phyloP scores from a whole-genome alignment of 2,797 vertebrate genomes.

The Sebastes nivosus region DNA sequence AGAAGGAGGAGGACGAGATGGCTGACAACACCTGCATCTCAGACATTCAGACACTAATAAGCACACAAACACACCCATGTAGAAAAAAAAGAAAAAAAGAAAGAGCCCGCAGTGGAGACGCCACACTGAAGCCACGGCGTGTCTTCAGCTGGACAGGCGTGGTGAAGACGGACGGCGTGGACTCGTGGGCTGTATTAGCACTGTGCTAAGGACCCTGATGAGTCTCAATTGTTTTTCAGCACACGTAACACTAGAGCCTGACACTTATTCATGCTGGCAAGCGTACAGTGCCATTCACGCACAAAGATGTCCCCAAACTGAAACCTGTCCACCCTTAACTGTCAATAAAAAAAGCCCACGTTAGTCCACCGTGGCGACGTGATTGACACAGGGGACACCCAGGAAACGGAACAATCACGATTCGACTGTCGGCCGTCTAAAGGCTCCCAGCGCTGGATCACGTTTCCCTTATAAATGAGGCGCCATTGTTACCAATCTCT shows the following conservation, averaged over 20 bases:
- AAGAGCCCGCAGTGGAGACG: slow-evolving; percentile 35
- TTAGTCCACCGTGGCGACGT: slow-evolving; percentile 26
- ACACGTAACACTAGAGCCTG: slow-evolving; percentile 58
- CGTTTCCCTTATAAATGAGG: slow-evolving; percentile 76
- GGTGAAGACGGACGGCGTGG: slow-evolving; percentile 16
- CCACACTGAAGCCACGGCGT: slow-evolving; percentile 4
- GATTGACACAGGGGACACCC: slow-evolving; percentile 58
- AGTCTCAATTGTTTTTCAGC: slow-evolving; percentile 70
- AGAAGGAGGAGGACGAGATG: slow-evolving; percentile 52
- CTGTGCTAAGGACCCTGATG: slow-evolving; percentile 67
- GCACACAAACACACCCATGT: slow-evolving; percentile 57
- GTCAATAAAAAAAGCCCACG: slow-evolving; percentile 28
- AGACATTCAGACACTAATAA: slow-evolving; percentile 63
- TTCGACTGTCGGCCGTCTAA: slow-evolving; percentile 58
- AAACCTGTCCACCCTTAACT: slow-evolving; percentile 40
- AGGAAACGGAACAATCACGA: slow-evolving; percentile 67
- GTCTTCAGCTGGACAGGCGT: slow-evolving; percentile 45
- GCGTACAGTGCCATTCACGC: slow-evolving; percentile 37
- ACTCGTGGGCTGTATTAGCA: slow-evolving; percentile 51
- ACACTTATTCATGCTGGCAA: slow-evolving; percentile 52
- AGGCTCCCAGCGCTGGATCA: slow-evolving; percentile 70
- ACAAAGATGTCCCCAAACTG: slow-evolving; percentile 39
- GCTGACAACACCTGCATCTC: slow-evolving; percentile 79
- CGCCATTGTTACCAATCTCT: slow-evolving; percentile 76
- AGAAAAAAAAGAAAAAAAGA: slow-evolving; percentile 5